phyloP scores from a whole-genome alignment of 2,797 vertebrate species.

The Coccyzus lansbergi region DNA sequence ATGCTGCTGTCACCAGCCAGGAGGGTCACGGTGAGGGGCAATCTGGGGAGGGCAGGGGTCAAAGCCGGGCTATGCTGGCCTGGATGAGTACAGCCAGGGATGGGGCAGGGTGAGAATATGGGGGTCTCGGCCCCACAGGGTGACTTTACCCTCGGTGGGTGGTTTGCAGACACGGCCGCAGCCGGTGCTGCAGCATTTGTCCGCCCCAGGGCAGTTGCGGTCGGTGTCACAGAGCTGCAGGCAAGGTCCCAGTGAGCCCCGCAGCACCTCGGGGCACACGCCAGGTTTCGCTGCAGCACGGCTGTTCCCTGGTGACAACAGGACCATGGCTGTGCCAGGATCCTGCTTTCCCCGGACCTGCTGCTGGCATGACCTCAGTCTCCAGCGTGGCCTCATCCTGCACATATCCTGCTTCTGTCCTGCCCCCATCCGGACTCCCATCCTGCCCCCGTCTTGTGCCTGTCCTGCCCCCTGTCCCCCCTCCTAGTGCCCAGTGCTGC shows the following conservation, averaged over 20 bases:
- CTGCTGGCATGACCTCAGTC: rapidly evolving
- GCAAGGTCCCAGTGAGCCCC: slow-evolving; percentile 62
- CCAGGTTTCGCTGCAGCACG: rapidly evolving
- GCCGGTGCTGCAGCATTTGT: slow-evolving; percentile 41
- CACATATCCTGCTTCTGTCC: not conserved
- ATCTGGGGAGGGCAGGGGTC: not conserved
- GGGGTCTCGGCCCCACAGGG: rapidly evolving
- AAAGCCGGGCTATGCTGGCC: not conserved
- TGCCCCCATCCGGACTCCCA: not conserved
- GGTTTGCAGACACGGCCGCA: slow-evolving; percentile 29
- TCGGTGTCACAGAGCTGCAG: slow-evolving; percentile 27
- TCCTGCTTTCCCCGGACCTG: not conserved
- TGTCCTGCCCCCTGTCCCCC: not conserved
- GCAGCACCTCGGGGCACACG: not conserved
- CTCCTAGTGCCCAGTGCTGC: not conserved
- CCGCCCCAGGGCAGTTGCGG: rapidly evolving
- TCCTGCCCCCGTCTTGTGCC: too few relatives aligned
- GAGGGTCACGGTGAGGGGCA: rapidly evolving
- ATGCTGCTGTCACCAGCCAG: rapidly evolving
- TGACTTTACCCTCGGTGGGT: not conserved
- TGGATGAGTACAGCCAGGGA: not conserved
- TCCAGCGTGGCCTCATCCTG: not conserved
- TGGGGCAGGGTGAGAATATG: rapidly evolving
- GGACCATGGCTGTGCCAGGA: rapidly evolving
- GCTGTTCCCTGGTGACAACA: not conserved